A percentile compares a stretch with the other conserved stretches of the same genome.
Evolutionary conservation across 2,888 invertebrate genomes (phyloP).

Genomic region (Theretra japonica): DNA sequence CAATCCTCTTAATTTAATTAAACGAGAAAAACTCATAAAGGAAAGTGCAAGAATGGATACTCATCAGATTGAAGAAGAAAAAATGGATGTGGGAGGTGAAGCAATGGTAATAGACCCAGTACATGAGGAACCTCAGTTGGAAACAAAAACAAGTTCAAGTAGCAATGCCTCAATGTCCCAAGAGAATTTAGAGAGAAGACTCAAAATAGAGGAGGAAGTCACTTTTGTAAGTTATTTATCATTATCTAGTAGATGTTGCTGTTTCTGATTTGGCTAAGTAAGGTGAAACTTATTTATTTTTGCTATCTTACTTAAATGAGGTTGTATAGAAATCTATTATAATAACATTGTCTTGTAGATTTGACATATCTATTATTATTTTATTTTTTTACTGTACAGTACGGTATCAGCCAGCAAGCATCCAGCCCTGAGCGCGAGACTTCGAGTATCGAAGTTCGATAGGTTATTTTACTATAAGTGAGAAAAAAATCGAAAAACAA

Average conservation of each 20-base stretch:
- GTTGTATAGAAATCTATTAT: no score
- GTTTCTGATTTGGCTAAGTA: neutral
- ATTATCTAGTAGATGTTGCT: neutral
- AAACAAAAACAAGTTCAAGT: conserved; percentile 35
- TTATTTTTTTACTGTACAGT: no score
- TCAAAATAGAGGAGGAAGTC: conserved; percentile 78
- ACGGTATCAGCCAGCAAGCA: no score
- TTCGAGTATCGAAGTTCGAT: no score
- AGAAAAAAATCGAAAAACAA: no score
- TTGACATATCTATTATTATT: neutral
- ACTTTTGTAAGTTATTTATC: conserved; percentile 72
- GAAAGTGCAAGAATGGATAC: conserved; percentile 31
- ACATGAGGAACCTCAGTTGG: conserved; percentile 4
- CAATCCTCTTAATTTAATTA: conserved; percentile 58
- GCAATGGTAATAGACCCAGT: conserved; percentile 17
- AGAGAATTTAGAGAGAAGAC: conserved; percentile 69
- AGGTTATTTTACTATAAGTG: no score
- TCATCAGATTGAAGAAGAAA: conserved; percentile 35
- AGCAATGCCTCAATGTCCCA: conserved; percentile 47
- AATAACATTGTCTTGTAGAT: no score
- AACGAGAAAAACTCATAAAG: conserved; percentile 50
- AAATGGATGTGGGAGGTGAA: conserved; percentile 31
- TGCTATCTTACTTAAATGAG: no score
- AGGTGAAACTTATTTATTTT: no score
- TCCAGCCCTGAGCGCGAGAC: no score